These are phyloP conservation scores for Ochropleura plecta DNA, from an alignment of 2,888 invertebrate genomes.

Conservation along the genomic window DNA sequence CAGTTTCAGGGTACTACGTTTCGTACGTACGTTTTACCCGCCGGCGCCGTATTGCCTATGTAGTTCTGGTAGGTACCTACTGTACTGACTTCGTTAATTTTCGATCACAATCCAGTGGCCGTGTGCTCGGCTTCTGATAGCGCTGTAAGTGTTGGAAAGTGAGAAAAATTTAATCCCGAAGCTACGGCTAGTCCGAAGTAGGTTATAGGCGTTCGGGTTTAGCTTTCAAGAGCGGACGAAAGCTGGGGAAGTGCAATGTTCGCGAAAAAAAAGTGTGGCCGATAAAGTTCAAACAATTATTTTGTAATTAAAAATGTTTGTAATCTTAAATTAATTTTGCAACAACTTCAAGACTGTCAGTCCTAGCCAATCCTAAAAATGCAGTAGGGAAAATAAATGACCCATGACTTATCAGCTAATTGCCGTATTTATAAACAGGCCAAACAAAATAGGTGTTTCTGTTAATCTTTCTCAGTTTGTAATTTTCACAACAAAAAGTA, in stretches of 20 bases:
- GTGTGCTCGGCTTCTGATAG: constrained; percentile 39
- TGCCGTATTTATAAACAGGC: too few relatives aligned
- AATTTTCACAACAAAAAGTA: too few relatives aligned
- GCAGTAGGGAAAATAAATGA: too few relatives aligned
- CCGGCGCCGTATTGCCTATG: not conserved
- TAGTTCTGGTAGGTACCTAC: not conserved
- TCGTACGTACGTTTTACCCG: not conserved
- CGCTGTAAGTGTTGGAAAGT: constrained; percentile 27
- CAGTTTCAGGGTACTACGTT: not conserved
- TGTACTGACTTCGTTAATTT: constrained; percentile 44
- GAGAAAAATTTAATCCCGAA: constrained; percentile 38
- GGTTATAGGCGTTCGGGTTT: not conserved
- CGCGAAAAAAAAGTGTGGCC: not conserved
- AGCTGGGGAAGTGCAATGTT: not conserved
- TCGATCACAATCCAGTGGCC: constrained; percentile 52
- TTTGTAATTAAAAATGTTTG: too few relatives aligned
- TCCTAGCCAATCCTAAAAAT: too few relatives aligned
- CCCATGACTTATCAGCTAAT: too few relatives aligned
- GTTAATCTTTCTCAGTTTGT: too few relatives aligned
- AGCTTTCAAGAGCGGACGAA: not conserved
- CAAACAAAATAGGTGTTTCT: too few relatives aligned
- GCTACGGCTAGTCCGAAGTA: not conserved
- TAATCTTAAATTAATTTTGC: too few relatives aligned
- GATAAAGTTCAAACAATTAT: not conserved
- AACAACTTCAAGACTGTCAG: too few relatives aligned